These are phyloP conservation scores for Lathamus discolor DNA, from an alignment of 2,113 vertebrate genomes.

Conservation along the genomic window DNA sequence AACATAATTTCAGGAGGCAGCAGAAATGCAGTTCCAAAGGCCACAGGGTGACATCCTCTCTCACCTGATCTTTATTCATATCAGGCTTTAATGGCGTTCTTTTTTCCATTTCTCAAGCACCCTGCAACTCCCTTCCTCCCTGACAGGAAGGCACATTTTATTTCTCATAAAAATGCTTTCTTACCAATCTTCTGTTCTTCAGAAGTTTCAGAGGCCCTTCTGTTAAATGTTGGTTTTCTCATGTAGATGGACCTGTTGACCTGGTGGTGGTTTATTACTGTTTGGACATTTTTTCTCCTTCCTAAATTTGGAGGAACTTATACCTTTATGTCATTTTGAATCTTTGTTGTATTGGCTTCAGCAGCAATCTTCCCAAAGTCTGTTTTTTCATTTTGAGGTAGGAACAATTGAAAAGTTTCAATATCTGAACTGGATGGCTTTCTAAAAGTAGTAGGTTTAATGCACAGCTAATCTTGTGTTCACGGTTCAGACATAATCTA, in stretches of 20 bases:
- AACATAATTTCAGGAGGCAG: conserved; percentile 75
- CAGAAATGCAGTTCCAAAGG: conserved; percentile 77
- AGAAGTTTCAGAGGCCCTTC: conserved; percentile 69
- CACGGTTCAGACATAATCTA: conserved; percentile 53
- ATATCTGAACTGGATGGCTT: conserved; percentile 30
- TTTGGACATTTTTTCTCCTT: conserved; percentile 64
- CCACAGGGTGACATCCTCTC: conserved; percentile 79
- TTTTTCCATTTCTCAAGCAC: conserved; percentile 78
- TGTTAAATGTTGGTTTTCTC: conserved; percentile 67
- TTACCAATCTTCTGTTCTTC: conserved; percentile 71
- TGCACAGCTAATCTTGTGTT: conserved; percentile 34
- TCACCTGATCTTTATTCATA: conserved; percentile 82
- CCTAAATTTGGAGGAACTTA: conserved; percentile 66
- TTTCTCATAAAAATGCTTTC: conserved; percentile 77
- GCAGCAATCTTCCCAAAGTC: conserved; percentile 57
- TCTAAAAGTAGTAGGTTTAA: conserved; percentile 64
- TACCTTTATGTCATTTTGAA: conserved; percentile 54
- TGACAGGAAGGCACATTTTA: conserved; percentile 80
- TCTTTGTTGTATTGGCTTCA: conserved; percentile 64
- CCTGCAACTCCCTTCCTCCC: conserved; percentile 79
- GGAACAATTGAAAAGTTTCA: conserved; percentile 49
- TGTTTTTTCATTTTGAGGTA: conserved; percentile 42
- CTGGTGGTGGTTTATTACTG: conserved; percentile 63
- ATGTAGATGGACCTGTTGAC: conserved; percentile 63
- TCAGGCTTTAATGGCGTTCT: conserved; percentile 74